phyloP scores from a whole-genome alignment of 2,113 vertebrate species.

The Nothocercus julius region DNA sequence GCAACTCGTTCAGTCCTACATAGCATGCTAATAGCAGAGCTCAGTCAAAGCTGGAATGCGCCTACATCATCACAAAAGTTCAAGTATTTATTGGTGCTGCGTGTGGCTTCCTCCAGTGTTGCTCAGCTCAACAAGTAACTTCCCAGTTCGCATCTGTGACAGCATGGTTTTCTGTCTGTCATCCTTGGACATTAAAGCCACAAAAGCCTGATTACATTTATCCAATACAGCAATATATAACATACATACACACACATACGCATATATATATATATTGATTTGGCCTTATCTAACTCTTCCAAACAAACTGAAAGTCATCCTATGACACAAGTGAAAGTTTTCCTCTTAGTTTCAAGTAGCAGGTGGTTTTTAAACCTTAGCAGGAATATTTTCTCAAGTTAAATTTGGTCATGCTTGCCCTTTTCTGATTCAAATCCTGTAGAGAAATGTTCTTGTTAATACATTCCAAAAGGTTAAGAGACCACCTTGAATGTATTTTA shows the following conservation, averaged over 20 bases:
- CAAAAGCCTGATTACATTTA: background rate
- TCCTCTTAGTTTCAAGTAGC: background rate
- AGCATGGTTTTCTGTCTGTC: rapidly evolving
- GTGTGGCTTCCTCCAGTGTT: background rate
- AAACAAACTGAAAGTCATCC: background rate
- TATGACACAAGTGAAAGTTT: background rate
- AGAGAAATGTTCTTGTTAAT: background rate
- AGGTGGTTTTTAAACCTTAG: background rate
- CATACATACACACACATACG: background rate
- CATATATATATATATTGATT: background rate
- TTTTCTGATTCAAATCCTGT: background rate
- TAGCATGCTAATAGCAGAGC: background rate
- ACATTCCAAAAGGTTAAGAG: background rate
- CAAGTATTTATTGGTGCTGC: background rate
- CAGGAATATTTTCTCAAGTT: background rate
- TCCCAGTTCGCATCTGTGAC: background rate
- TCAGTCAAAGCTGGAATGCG: background rate
- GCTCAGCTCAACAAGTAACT: background rate
- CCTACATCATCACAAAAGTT: background rate
- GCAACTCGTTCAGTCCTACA: background rate
- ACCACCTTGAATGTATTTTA: background rate
- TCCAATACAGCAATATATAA: background rate
- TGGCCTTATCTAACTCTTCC: background rate
- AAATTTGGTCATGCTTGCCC: rapidly evolving
- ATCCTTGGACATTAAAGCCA: background rate